These are phyloP conservation scores for Mormyrops attenuatus DNA, from an alignment of 2,797 vertebrate species.

Conservation along the genomic window DNA sequence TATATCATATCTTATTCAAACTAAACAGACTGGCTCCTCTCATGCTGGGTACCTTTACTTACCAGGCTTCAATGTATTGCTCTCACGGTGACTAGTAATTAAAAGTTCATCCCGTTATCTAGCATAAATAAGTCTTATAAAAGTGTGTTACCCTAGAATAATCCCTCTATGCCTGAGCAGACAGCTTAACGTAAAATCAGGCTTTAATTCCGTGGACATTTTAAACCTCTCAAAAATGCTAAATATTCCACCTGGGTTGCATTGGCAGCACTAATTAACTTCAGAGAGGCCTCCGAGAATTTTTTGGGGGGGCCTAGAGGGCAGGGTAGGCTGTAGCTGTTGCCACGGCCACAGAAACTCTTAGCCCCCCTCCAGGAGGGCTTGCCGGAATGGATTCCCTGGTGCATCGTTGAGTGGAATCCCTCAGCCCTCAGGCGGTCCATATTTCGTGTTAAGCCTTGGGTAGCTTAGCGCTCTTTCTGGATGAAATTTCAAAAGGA, in stretches of 20 bases:
- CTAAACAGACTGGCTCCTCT: background rate
- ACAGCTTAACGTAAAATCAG: background rate
- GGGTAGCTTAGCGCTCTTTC: background rate
- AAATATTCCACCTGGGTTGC: constrained; percentile 11
- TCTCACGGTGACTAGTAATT: background rate
- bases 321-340: background rate
- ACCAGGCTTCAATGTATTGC: background rate
- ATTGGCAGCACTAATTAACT: background rate
- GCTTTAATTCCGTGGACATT: background rate
- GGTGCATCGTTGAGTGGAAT: background rate
- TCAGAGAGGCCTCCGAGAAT: background rate
- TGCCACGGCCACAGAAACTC: background rate
- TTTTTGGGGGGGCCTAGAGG: constrained; percentile 11
- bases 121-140: background rate
- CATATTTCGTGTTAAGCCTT: background rate
- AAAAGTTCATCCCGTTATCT: background rate
- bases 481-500: constrained; percentile 2
- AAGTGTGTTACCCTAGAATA: background rate
- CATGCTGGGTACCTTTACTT: background rate
- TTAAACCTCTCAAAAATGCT: background rate
- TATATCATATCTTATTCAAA: background rate
- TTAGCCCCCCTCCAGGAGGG: background rate
- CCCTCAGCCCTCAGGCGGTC: background rate
- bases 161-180: background rate
- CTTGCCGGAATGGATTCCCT: constrained; percentile 7